A percentile compares a stretch with the other conserved stretches of the same genome.
Conservation (phyloP, 2,113 vertebrate species). For the Caranx melampygus region DNA sequence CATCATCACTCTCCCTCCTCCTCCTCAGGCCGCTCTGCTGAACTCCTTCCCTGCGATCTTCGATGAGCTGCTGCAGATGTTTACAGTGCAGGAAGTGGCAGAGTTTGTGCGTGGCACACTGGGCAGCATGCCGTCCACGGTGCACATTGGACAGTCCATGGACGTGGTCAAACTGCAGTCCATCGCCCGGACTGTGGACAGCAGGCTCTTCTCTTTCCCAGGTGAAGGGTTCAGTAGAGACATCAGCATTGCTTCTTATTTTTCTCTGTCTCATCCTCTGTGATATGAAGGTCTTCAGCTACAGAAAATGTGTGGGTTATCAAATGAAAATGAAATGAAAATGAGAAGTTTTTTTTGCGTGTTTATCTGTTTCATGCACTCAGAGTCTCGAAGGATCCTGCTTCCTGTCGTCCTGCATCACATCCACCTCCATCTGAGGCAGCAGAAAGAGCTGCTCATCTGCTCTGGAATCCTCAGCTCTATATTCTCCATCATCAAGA, state of each 20-base stretch:
- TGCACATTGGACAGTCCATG: slow-evolving; percentile 96
- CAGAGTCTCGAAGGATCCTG: slow-evolving; percentile 96
- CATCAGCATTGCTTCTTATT: neutral
- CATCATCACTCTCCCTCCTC: neutral
- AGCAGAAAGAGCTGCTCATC: slow-evolving; percentile 98
- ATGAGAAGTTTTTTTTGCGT: neutral
- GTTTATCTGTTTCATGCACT: neutral
- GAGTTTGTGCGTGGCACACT: slow-evolving; percentile 95
- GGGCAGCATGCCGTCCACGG: slow-evolving; percentile 96
- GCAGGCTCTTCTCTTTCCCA: slow-evolving; percentile 95
- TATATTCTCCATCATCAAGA: slow-evolving; percentile 96
- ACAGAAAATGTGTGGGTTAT: neutral
- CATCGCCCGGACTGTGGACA: slow-evolving; percentile 96
- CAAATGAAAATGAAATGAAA: neutral
- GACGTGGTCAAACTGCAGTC: slow-evolving; percentile 97
- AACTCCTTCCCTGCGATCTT: slow-evolving; percentile 98
- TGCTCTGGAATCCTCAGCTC: slow-evolving; percentile 98
- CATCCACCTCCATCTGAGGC: slow-evolving; percentile 96
- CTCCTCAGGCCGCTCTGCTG: slow-evolving; percentile 90
- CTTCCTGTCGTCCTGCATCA: slow-evolving; percentile 97
- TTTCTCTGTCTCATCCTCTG: neutral
- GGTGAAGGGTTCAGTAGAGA: slow-evolving; percentile 76
- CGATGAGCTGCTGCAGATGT: slow-evolving; percentile 98
- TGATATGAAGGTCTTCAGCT: neutral
- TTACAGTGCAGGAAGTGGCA: slow-evolving; percentile 95